Conservation (phyloP, 2,113 vertebrate species). For the Sakesphorus luctuosus region DNA sequence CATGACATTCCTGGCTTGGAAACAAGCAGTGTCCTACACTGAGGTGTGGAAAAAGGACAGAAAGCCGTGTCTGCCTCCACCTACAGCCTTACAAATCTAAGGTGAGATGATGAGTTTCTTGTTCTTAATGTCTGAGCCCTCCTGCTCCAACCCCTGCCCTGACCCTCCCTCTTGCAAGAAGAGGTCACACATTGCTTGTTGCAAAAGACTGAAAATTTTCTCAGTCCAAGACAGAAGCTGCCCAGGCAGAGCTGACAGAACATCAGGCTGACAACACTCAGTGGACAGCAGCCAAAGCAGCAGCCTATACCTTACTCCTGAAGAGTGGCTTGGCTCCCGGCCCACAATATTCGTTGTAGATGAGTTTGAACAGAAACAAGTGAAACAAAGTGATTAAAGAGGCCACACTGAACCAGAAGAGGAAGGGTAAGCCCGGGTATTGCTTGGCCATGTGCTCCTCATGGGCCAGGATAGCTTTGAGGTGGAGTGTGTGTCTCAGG, state of each 20-base stretch:
- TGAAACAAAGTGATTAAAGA: slow-evolving; percentile 97
- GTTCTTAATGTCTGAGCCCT: background rate
- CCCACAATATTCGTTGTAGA: slow-evolving; percentile 99
- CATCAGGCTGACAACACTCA: background rate
- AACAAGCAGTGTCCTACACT: background rate
- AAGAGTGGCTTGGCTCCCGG: slow-evolving; percentile 96
- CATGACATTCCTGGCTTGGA: background rate
- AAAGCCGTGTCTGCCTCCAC: background rate
- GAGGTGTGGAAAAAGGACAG: background rate
- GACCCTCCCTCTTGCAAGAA: background rate
- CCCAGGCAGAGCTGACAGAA: background rate
- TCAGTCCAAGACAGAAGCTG: background rate
- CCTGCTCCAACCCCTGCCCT: background rate
- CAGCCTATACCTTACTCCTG: slow-evolving; percentile 92
- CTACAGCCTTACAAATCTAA: background rate
- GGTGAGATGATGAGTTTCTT: background rate
- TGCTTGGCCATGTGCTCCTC: slow-evolving; percentile 99
- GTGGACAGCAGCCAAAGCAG: background rate
- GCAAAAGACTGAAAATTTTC: background rate
- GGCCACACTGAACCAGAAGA: slow-evolving; percentile 99
- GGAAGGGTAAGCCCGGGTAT: slow-evolving; percentile 93
- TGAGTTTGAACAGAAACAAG: slow-evolving; percentile 98
- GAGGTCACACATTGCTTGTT: background rate
- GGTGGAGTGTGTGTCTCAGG: slow-evolving; percentile 92
- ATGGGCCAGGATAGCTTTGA: slow-evolving; percentile 94